Conservation (phyloP, 1,140 invertebrate genomes). For the Antheraea mylitta region DNA sequence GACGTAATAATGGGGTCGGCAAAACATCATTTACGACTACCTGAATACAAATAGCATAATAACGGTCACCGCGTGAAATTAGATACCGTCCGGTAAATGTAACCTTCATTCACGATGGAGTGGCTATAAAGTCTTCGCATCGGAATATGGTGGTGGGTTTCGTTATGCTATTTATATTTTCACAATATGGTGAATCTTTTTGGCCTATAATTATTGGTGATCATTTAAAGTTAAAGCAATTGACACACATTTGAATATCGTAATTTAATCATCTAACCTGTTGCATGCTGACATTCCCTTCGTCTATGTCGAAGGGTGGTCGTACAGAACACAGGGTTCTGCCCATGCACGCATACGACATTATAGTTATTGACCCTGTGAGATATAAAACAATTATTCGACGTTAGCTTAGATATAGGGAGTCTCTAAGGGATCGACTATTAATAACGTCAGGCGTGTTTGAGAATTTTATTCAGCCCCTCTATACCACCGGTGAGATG, state of each 20-base stretch:
- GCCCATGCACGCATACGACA: conserved; percentile 87
- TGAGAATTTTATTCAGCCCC: too few species aligned
- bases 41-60: conserved; percentile 1
- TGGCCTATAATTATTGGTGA: too few species aligned
- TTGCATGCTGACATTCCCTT: conserved; percentile 82
- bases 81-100: background rate
- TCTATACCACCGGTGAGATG: too few species aligned
- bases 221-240: too few species aligned
- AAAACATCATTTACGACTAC: background rate
- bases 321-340: conserved; percentile 83
- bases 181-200: background rate
- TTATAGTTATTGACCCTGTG: conserved; percentile 83
- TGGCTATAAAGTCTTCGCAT: background rate
- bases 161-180: background rate
- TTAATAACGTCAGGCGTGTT: too few species aligned
- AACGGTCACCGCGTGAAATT: background rate
- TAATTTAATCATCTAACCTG: too few species aligned
- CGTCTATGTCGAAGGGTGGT: conserved; percentile 82
- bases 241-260: background rate
- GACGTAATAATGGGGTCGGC: background rate
- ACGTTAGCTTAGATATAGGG: too few species aligned
- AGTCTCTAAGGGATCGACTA: too few species aligned
- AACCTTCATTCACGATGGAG: background rate
- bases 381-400: background rate
- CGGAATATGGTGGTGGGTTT: background rate